Percentiles rank a stretch among this genome's conserved stretches.
phyloP scores from a whole-genome alignment of 2,888 invertebrate species.

The Gandaritis pyraliata region DNA sequence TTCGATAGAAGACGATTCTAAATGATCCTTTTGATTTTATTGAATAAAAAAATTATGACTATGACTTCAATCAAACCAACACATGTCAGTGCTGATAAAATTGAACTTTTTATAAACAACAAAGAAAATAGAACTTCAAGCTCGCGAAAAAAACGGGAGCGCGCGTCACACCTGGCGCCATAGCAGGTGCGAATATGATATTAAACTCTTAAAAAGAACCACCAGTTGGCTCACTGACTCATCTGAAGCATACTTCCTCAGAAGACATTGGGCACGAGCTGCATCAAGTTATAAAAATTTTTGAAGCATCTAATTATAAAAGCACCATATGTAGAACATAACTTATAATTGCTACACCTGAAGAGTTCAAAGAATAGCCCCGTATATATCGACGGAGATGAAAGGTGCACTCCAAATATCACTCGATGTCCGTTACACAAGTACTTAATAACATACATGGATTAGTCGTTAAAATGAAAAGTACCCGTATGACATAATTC shows the following conservation, averaged over 20 bases:
- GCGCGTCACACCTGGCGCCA: slow-evolving; percentile 46
- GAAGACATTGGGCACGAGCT: slow-evolving; percentile 31
- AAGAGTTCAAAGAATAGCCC: not conserved
- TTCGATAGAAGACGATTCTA: too few relatives aligned
- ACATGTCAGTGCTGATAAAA: too few relatives aligned
- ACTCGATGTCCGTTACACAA: slow-evolving; percentile 8
- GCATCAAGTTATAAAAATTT: slow-evolving; percentile 15
- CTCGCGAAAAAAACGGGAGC: slow-evolving; percentile 3
- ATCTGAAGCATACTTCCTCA: slow-evolving; percentile 29
- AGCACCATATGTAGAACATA: not conserved
- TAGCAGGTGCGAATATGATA: slow-evolving; percentile 47
- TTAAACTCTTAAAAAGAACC: slow-evolving; percentile 19
- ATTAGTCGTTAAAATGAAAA: slow-evolving; percentile 10
- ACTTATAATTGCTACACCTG: slow-evolving; percentile 12
- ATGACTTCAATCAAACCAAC: too few relatives aligned
- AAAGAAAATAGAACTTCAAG: slow-evolving; percentile 3
- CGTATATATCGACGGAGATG: slow-evolving; percentile 6
- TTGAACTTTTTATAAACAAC: not conserved
- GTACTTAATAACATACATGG: slow-evolving; percentile 11
- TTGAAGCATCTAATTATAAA: not conserved
- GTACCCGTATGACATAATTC: not conserved
- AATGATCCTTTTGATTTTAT: too few relatives aligned
- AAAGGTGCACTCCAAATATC: slow-evolving; percentile 21
- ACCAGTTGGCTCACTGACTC: slow-evolving; percentile 18
- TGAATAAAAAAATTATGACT: too few relatives aligned